phyloP scores from a whole-genome alignment of 2,113 vertebrate genomes.

The Cacatua alba region DNA sequence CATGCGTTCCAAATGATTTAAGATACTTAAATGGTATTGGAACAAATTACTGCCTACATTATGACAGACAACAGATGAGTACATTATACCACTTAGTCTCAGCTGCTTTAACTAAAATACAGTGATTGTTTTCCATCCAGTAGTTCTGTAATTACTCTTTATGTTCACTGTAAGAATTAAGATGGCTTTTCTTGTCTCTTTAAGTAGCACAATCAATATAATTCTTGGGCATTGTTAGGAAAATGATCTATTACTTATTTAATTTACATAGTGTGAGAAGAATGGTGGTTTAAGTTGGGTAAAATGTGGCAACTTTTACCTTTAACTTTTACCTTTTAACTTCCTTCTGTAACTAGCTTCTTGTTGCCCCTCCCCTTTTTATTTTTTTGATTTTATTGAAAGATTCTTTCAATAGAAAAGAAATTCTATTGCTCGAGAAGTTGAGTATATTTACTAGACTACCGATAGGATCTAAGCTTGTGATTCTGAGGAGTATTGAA shows the following conservation, averaged over 20 bases:
- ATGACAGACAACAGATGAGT: constrained; percentile 54
- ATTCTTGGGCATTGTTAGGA: neutral
- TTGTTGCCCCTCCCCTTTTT: neutral
- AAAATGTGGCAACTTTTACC: neutral
- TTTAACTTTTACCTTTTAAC: neutral
- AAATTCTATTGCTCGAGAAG: neutral
- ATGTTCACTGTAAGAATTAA: constrained; percentile 24
- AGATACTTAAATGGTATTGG: constrained; percentile 51
- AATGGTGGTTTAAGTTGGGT: neutral
- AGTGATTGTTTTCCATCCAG: constrained; percentile 47
- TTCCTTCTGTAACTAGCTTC: neutral
- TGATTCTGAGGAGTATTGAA: neutral
- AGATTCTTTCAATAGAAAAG: neutral
- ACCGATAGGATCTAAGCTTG: neutral
- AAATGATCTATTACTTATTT: neutral
- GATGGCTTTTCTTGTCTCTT: neutral
- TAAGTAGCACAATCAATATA: neutral
- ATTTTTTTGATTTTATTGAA: neutral
- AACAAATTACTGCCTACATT: constrained; percentile 71
- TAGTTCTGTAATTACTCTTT: constrained; percentile 64
- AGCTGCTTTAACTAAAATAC: constrained; percentile 59
- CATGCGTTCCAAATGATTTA: constrained; percentile 49
- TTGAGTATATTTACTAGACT: neutral
- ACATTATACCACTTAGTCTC: constrained; percentile 40
- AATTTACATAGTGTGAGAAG: neutral